Base-by-base conservation (phyloP, 2,113 vertebrate genomes). In the Symphodus melops region DNA sequence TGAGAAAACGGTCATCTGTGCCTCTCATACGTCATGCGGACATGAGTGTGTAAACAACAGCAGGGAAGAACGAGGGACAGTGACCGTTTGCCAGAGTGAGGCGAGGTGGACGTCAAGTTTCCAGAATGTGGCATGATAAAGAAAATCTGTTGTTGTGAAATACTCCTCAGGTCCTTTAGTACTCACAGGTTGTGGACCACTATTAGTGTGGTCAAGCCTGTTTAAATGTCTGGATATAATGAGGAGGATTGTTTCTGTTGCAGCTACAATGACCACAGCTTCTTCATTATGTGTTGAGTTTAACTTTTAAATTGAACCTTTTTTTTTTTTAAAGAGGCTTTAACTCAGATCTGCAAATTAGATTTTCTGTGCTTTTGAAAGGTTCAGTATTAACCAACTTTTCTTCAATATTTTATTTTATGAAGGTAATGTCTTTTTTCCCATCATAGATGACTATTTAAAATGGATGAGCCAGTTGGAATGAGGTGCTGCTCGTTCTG, bases 341-440 rank as follows among this genome's bases (percentile, higher is more conserved):
- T 28, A 17, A 17, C 49, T 76, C 33, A 44, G 12, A 49, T 23
- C 12, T 28, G 10, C 21, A 11, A 36, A 21, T 41, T 53, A 0
- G 5, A 37, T 36, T 28, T 54, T 62, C 37, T 33, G 36, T 23
- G 20, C 21, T 46, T 37, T 33, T 25, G 48, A 9, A 62, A 20
- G 48, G 48, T 55, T 8, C 14, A 58, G 11, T 36, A 62, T 41
- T 23, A n/a, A 23, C 19, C 17, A 16, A 16, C 46, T 19, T 48
- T 39, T 37, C 51, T 42, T 55, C 48, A 70, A 60, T 59, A 48
- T 64, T 13, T n/a, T 57, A 16, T 41, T 19, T 61, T 70, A 53
- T 66, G 13, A 28, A 13, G 44, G 12, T 23, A 36, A 2, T 44
- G 39, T 12, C 14, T 49, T 41, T 48, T 41, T 0, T 8, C 9